Percentiles rank a stretch among this genome's conserved stretches.
phyloP scores from a whole-genome alignment of 2,888 invertebrate species.

The Mythimna lalbum region DNA sequence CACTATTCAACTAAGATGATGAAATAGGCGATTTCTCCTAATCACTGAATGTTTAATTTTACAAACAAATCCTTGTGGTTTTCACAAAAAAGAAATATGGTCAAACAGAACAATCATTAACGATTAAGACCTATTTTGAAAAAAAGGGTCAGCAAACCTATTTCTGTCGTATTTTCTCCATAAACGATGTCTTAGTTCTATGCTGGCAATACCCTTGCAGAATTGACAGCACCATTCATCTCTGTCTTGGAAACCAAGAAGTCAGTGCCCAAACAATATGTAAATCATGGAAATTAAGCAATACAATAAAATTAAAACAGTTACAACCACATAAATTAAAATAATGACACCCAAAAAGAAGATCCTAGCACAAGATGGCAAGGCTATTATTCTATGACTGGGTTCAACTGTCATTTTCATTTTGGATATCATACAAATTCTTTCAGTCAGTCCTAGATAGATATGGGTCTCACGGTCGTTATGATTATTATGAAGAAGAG shows the following conservation, averaged over 20 bases:
- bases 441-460: slow-evolving; percentile 18
- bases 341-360: neutral
- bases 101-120: no score
- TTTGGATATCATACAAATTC: slow-evolving; percentile 35
- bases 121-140: neutral
- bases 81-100: no score
- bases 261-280: neutral
- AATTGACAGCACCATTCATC: slow-evolving; percentile 11
- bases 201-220: neutral
- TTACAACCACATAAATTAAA: neutral
- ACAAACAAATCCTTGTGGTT: no score
- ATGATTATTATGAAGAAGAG: neutral
- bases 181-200: neutral
- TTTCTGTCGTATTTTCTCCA: neutral
- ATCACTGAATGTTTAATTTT: no score
- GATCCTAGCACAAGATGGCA: neutral
- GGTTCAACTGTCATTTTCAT: neutral
- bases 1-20: no score
- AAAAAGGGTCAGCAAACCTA: neutral
- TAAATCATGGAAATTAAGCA: neutral
- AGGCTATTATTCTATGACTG: neutral
- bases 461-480: neutral
- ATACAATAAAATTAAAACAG: neutral
- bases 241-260: neutral
- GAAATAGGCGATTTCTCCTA: no score